Evolutionary conservation across 1,140 invertebrate species (phyloP), one percentile per base, ranked within the genome.

Genomic region (Aphelinus certus): DNA sequence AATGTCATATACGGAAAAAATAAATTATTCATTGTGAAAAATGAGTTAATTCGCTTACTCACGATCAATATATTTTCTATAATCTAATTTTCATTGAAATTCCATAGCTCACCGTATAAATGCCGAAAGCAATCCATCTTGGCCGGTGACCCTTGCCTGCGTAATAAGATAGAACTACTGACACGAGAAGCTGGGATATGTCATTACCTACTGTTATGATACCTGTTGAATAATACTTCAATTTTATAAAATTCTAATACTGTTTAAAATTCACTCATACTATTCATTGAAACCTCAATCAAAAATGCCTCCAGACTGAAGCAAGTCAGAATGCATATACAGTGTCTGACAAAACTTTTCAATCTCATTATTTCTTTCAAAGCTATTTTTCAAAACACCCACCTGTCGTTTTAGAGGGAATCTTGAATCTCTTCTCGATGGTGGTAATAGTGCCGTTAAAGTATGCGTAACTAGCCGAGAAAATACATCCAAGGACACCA

Each of bases 381-480:
- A 26, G 26, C 26, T 26, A 26, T 26, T 26, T 26, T 26, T 26
- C 46, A 49, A 68, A 49, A 66, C 57, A 80, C 84, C 87, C 83
- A 92, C 93, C 94, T 68, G 92, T 93, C 51, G 92, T 93, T 83
- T 91, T 91, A 6, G 92, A 94, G 1, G 93, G 92, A 80, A 95
- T 94, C 80, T 93, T 94, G 82, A 94, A 95, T 76, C 94, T 88
- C 81, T 95, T 95, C 82, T 95, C 94, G 47, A 95, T 88, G 1
- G 94, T 95, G 49, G 93, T 94, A 58, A 95, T 92, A 4, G 92
- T 94, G 7, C 93, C 93, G 79, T 93, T 93, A 75, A 93, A 93
- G 81, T 95, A 95, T 1, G 93, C 90, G 79, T 92, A 94, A 74
- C 92, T 91, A 74, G 94, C 93, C n/a, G 91, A 91, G 78, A 94